Conservation (phyloP, 2,113 vertebrate species). For the Micromys minutus region DNA sequence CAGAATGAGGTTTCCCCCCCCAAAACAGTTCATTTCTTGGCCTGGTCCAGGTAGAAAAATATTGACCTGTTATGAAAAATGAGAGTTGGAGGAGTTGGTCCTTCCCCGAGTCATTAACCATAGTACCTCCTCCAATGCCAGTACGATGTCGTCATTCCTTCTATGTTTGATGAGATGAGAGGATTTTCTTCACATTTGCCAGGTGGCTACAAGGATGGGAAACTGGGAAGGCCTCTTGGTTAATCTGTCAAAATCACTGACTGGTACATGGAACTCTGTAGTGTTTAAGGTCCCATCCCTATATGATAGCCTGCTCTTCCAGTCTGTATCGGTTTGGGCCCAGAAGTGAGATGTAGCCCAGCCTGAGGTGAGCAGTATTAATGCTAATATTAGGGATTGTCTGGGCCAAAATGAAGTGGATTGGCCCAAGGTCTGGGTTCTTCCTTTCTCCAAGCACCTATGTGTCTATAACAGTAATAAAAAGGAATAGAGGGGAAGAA, state of each 20-base stretch:
- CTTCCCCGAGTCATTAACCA: conserved; percentile 1
- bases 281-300: conserved; percentile 25
- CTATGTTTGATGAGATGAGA: conserved; percentile 70
- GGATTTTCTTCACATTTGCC: conserved; percentile 67
- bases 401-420: conserved; percentile 45
- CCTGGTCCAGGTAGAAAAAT: conserved; percentile 54
- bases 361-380: conserved; percentile 66
- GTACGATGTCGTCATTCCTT: background rate
- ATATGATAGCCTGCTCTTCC: conserved; percentile 65
- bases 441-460: conserved; percentile 71
- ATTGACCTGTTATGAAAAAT: conserved; percentile 45
- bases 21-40: conserved; percentile 12
- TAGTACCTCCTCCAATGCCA: background rate
- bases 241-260: conserved; percentile 66
- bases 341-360: conserved; percentile 64
- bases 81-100: conserved; percentile 27
- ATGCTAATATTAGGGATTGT: conserved; percentile 24
- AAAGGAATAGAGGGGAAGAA: conserved; percentile 61
- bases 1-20: background rate
- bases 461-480: conserved; percentile 55
- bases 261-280: background rate
- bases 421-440: conserved; percentile 53
- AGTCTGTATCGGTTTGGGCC: conserved; percentile 64
- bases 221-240: background rate
- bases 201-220: conserved; percentile 24